Evolutionary conservation across 2,888 invertebrate genomes (phyloP).

Genomic region (Perizoma affinitatum): DNA sequence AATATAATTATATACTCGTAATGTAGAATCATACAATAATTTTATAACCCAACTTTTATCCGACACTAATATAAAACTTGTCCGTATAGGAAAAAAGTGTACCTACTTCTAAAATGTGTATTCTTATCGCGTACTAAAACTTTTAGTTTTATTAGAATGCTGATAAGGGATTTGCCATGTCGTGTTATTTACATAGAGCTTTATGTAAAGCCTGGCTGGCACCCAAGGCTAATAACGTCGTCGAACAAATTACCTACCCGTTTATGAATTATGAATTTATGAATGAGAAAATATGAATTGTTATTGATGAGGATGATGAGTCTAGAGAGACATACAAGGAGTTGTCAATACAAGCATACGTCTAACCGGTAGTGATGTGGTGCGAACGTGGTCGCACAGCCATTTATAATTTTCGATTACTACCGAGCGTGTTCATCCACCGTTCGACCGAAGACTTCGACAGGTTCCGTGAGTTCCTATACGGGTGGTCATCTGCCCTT

Average conservation of each 20-base stretch:
- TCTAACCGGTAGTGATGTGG: constrained; percentile 41
- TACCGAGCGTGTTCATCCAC: constrained; percentile 57
- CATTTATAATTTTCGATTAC: constrained; percentile 75
- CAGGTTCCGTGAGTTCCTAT: constrained; percentile 68
- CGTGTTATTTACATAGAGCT: constrained; percentile 49
- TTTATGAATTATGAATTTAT: constrained; percentile 8
- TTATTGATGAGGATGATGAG: constrained; percentile 3
- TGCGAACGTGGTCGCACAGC: constrained; percentile 51
- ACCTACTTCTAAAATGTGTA: not conserved
- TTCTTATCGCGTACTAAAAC: constrained; percentile 44
- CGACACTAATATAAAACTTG: too few relatives aligned
- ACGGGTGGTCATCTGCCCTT: constrained; percentile 66
- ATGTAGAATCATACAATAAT: not conserved
- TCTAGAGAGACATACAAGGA: constrained; percentile 7
- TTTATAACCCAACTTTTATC: not conserved
- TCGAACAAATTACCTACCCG: constrained; percentile 6
- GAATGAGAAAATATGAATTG: too few relatives aligned
- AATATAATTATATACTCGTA: not conserved
- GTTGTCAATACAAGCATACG: constrained; percentile 41
- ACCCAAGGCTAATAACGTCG: constrained; percentile 37
- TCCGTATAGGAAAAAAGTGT: too few relatives aligned
- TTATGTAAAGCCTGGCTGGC: constrained; percentile 44
- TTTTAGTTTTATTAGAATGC: constrained; percentile 51
- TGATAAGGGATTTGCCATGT: constrained; percentile 52
- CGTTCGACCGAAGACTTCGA: constrained; percentile 51